Evolutionary conservation across 1,140 invertebrate genomes (phyloP).

Genomic region (Sinella curviseta): DNA sequence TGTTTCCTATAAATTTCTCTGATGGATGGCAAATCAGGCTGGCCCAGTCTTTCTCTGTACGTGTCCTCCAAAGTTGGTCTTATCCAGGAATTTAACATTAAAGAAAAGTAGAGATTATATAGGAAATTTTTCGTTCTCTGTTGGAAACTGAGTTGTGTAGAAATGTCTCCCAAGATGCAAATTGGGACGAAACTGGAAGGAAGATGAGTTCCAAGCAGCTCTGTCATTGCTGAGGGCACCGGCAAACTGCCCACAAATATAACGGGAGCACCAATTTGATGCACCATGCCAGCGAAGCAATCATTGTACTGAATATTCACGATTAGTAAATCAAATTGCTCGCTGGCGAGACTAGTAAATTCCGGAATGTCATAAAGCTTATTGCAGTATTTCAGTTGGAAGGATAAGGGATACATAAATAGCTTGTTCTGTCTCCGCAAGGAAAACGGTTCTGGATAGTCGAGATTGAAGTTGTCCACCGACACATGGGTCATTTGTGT

Average conservation of each 20-base stretch:
- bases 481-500: background rate
- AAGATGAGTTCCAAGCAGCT: background rate
- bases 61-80: constrained; percentile 39
- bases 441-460: constrained; percentile 28
- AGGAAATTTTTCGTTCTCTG: constrained; percentile 32
- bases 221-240: background rate
- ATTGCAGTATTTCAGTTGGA: constrained; percentile 12
- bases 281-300: constrained; percentile 25
- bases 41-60: constrained; percentile 43
- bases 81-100: background rate
- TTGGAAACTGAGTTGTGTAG: constrained; percentile 31
- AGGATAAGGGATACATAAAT: background rate
- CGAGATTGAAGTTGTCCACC: background rate
- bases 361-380: constrained; percentile 13
- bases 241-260: constrained; percentile 30
- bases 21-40: background rate
- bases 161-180: background rate
- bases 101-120: background rate
- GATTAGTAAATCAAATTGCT: constrained; percentile 66
- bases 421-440: background rate
- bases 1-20: constrained; percentile 31
- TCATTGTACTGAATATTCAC: constrained; percentile 55
- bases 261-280: constrained; percentile 10
- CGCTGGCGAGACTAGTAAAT: constrained; percentile 30
- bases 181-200: constrained; percentile 32